phyloP scores from a whole-genome alignment of 2,113 vertebrate genomes.

The Ameiurus melas region DNA sequence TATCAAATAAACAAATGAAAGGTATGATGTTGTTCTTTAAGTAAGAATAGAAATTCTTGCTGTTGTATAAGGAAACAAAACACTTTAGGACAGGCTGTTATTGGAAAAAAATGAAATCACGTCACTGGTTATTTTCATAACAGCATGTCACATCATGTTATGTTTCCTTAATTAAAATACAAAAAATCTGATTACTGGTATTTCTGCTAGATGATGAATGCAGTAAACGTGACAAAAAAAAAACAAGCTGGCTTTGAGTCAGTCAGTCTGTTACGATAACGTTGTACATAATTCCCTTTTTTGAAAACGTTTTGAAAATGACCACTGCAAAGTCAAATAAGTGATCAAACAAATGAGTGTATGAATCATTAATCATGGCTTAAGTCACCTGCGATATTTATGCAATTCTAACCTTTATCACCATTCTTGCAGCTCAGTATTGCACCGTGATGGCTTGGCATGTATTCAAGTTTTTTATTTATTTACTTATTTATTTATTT shows the following conservation, averaged over 20 bases:
- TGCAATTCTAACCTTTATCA: slow-evolving; percentile 27
- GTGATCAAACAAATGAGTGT: too few relatives aligned
- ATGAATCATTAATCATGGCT: too few relatives aligned
- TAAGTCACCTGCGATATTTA: neutral
- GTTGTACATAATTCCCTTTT: too few relatives aligned
- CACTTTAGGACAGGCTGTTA: neutral
- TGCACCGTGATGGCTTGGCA: neutral
- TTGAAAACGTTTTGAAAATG: too few relatives aligned
- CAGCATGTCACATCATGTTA: too few relatives aligned
- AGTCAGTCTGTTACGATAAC: too few relatives aligned
- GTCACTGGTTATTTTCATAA: too few relatives aligned
- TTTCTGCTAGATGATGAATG: neutral
- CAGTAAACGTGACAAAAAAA: neutral
- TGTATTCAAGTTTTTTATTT: too few relatives aligned
- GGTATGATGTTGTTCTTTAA: neutral
- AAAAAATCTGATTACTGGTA: neutral
- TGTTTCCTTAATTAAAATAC: neutral
- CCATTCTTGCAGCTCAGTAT: neutral
- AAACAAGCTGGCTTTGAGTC: too few relatives aligned
- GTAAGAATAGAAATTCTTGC: neutral
- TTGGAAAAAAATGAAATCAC: neutral
- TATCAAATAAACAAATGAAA: too few relatives aligned
- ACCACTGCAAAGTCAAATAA: too few relatives aligned
- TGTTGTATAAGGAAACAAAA: neutral
- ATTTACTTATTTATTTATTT: too few relatives aligned